A percentile compares a stretch with the other conserved stretches of the same genome.
These are phyloP conservation scores for Yasuhikotakia modesta DNA, from an alignment of 2,797 vertebrate genomes.

Conservation along the genomic window DNA sequence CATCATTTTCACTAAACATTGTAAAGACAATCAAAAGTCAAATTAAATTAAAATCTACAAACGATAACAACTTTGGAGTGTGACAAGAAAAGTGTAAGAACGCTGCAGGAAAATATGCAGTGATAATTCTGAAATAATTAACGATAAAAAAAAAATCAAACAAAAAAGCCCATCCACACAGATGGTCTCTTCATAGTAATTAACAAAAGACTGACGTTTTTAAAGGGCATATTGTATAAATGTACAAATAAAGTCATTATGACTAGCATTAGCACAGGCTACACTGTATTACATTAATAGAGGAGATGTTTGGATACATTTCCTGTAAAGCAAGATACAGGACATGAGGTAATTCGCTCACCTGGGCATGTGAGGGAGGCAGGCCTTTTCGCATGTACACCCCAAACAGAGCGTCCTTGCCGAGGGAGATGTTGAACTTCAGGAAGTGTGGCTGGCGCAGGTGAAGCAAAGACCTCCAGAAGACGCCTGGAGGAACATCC, in stretches of 20 bases:
- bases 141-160: conserved; percentile 13
- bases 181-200: conserved; percentile 35
- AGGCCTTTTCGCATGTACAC: conserved; percentile 88
- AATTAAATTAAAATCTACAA: conserved; percentile 41
- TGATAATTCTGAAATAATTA: conserved; percentile 44
- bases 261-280: too few species aligned
- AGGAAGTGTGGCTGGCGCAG: conserved; percentile 86
- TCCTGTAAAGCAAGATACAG: conserved; percentile 12
- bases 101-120: conserved; percentile 33
- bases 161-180: conserved; percentile 12
- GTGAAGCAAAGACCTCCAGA: conserved; percentile 87
- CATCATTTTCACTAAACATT: conserved; percentile 4
- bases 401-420: conserved; percentile 88
- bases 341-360: conserved; percentile 31
- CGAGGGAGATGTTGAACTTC: conserved; percentile 90
- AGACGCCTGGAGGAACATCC: conserved; percentile 87
- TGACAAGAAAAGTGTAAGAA: conserved; percentile 34
- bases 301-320: not conserved
- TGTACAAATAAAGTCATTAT: too few species aligned
- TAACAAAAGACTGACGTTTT: conserved; percentile 31
- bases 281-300: too few species aligned
- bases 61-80: conserved; percentile 23
- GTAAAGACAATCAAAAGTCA: conserved; percentile 13
- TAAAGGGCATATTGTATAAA: not conserved
- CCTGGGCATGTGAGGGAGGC: conserved; percentile 81